Base-by-base conservation (phyloP, 2,113 vertebrate species). In the Grammomys surdaster region DNA sequence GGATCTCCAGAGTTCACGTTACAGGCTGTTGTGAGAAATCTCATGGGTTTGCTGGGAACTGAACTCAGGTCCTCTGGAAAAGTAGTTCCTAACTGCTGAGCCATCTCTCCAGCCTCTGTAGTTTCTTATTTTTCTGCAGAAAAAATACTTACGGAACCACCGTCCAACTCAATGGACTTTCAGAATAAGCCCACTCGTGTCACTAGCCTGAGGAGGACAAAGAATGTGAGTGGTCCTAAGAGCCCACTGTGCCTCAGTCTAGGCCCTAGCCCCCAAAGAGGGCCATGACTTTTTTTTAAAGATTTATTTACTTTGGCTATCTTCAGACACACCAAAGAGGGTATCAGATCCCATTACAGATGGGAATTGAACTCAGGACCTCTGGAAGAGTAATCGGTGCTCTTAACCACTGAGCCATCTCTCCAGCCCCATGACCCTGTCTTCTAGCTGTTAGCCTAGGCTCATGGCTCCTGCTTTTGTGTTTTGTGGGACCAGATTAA, bases 111-210 rank as follows among this genome's bases (percentile, higher is more conserved):
- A 31, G 40, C 14, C 17, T 46, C 63, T 0, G 10, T 51, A 51
- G 51, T 54, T 26, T 84, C 7, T 36, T 43, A 63, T 63, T 24
- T n/a, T 40, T 33, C 36, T 36, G 16, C 36, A 67, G 58, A 88
- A 87, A 87, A 81, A 17, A 84, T 31, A 0, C n/a, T 36, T 8
- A 5, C 2, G 28, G 7, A 69, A 16, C 65, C 33, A 5, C 40
- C 28, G 9, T 7, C 31, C 63, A 54, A 22, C 69, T 20, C n/a
- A 5, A 4, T 33, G 91, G 17, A n/a, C 26, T 60, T 88, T 88
- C 92, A 86, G 36, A 78, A 19, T 24, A 22, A 78, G 17, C 46
- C 72, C 22, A 0, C 24, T 31, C 0, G 0, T 51, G 20, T 28
- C 22, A 46, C 75, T 85, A 69, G 51, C 5, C 10, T 31, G 48